Evolutionary conservation across 2,888 invertebrate species (phyloP), one percentile per base, ranked within the genome.

Genomic region (Trichogramma evanescens): DNA sequence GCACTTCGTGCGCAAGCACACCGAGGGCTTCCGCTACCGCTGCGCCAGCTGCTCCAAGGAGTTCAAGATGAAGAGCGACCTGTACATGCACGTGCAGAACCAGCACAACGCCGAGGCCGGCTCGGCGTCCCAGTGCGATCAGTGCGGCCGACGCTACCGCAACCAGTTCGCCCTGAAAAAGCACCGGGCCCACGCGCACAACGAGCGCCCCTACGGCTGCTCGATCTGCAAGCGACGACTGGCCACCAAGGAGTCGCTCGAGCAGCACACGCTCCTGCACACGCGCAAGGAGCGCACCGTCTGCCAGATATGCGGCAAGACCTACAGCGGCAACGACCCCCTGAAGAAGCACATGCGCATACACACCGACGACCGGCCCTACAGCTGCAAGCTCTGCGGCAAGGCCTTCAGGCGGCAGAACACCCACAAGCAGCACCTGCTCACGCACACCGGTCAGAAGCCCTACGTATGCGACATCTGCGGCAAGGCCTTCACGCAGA

Each of bases 11-110:
- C 70, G 74, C 6, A 74, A 69, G 54, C 74, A 74, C 56, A 71
- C 68, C 5, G 67, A 69, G 3, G 73, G 70, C 5, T 74, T 66
- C 46, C 71, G 73, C 5, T 72, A 72, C 65, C 66, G 63, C 38
- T 74, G 74, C 66, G 70, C 70, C 6, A 63, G 65, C 38, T 74
- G 74, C 48, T 69, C 67, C 0, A 73, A 72, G 54, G 74, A 72
- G 62, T 74, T 74, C 58, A 74, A 74, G 51, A 73, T 76, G 13
- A 73, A 72, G 42, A 70, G 74, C 6, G 74, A 76, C 57, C 68
- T 74, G 65, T 69, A 72, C 46, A 66, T 74, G 4, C 75, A 75
- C 63, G 70, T 75, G 4, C 66, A 66, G 43, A 62, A 50, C 44
- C 54, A 58, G 44, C 65, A 58, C 58, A 61, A 42, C 50, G 48